These are phyloP conservation scores for Ennomos erosarius DNA, from an alignment of 2,888 invertebrate genomes.

Conservation along the genomic window DNA sequence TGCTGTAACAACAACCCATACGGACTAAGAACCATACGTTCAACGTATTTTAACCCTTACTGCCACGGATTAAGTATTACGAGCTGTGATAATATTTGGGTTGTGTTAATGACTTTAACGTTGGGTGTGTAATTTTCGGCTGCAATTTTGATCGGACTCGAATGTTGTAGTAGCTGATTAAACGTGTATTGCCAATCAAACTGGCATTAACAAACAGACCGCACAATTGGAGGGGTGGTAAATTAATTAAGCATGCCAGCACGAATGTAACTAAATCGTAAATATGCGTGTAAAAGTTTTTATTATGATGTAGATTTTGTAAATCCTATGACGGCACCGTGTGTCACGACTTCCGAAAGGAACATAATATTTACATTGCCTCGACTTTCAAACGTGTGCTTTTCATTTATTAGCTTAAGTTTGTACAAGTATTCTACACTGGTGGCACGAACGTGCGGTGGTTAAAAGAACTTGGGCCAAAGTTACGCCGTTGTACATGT, in stretches of 20 bases:
- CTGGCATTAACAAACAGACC: slow-evolving; percentile 40
- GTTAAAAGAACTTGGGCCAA: no score
- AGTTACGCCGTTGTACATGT: no score
- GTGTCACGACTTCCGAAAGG: slow-evolving; percentile 20
- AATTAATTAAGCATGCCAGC: slow-evolving; percentile 33
- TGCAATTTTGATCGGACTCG: slow-evolving; percentile 33
- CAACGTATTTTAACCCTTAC: slow-evolving; percentile 33
- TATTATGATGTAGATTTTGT: slow-evolving; percentile 19
- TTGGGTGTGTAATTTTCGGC: slow-evolving; percentile 35
- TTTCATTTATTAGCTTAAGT: slow-evolving; percentile 17
- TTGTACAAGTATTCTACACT: slow-evolving; percentile 12
- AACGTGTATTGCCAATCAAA: slow-evolving; percentile 41
- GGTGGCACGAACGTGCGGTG: no score
- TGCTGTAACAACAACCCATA: slow-evolving; percentile 37
- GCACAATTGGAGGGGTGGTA: slow-evolving; percentile 32
- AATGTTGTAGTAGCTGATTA: slow-evolving; percentile 38
- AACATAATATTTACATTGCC: not conserved
- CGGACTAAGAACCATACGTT: slow-evolving; percentile 30
- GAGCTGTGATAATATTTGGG: slow-evolving; percentile 22
- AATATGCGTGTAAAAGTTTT: slow-evolving; percentile 24
- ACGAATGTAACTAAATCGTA: slow-evolving; percentile 14
- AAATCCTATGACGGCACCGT: slow-evolving; percentile 20
- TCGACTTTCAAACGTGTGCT: slow-evolving; percentile 11
- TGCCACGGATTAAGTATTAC: slow-evolving; percentile 33
- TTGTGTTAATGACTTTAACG: slow-evolving; percentile 29